Evolutionary conservation across 2,797 vertebrate genomes (phyloP).

Genomic region (Phataginus tricuspis): DNA sequence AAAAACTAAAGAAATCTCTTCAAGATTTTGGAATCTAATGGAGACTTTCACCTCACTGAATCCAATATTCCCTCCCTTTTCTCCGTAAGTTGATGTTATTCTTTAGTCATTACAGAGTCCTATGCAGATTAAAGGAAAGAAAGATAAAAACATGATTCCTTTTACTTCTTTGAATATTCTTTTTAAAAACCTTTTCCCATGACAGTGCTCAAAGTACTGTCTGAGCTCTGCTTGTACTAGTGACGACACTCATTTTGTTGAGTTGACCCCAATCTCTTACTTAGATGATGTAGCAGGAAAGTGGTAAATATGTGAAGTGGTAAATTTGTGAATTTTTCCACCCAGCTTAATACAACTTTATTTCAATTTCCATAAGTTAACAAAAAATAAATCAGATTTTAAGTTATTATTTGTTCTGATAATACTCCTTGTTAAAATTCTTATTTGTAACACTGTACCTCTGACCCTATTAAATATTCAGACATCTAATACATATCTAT

Average conservation of each 20-base stretch:
- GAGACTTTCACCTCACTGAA: not conserved
- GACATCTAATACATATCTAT: not conserved
- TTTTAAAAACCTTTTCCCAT: slow-evolving; percentile 22
- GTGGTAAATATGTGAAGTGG: not conserved
- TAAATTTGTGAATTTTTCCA: not conserved
- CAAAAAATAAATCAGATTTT: slow-evolving; percentile 57
- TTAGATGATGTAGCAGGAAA: not conserved
- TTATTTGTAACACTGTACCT: not conserved
- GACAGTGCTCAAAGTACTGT: not conserved
- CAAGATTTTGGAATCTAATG: not conserved
- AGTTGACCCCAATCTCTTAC: slow-evolving; percentile 18
- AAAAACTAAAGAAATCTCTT: not conserved
- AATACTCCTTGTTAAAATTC: not conserved
- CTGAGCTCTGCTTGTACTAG: not conserved
- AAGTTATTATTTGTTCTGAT: slow-evolving; percentile 50
- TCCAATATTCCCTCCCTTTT: not conserved
- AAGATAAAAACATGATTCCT: not conserved
- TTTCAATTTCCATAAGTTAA: slow-evolving; percentile 68
- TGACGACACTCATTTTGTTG: slow-evolving; percentile 44
- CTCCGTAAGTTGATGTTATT: not conserved
- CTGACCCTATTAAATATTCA: not conserved
- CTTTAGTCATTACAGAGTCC: not conserved
- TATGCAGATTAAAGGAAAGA: slow-evolving; percentile 42
- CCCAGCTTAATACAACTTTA: not conserved
- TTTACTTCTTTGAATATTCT: not conserved